Evolutionary conservation across 1,140 invertebrate genomes (phyloP), one percentile per base, ranked within the genome.

Genomic region (Monochamus saltuarius): DNA sequence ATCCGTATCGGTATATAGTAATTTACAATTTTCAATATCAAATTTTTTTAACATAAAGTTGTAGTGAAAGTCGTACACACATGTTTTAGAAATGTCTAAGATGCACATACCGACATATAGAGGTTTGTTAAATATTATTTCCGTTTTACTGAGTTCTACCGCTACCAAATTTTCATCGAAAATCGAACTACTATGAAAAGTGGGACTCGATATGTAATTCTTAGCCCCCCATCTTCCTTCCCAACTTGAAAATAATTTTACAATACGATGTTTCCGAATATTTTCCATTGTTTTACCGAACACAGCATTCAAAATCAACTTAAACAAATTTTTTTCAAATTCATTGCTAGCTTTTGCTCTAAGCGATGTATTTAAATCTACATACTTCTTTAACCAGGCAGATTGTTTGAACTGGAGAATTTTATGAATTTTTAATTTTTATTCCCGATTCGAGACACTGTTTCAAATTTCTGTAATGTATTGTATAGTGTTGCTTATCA

Each of bases 261-360:
- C n/a, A n/a, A n/a, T n/a, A n/a, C n/a, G n/a, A n/a, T n/a, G n/a
- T n/a, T n/a, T n/a, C n/a, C n/a, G n/a, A n/a, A n/a, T n/a, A n/a
- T n/a, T n/a, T n/a, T n/a, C n/a, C n/a, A n/a, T n/a, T n/a, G n/a
- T n/a, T n/a, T n/a, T n/a, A n/a, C n/a, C n/a, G n/a, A n/a, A n/a
- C n/a, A n/a, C n/a, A n/a, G n/a, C 59, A 49, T 22, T n/a, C 22
- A 13, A 29, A 68, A 10, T 67, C 63, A 19, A 78, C 42, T 69
- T 74, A 69, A 0, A 80, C 57, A 64, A 75, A 61, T 35, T 66
- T 61, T 80, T 73, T 67, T 79, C 77, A 60, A 81, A 82, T 11
- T 71, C 71, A 53, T 72, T 76, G 35, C 51, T 74, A 4, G 74
- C 71, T 0, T 10, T n/a, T 39, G 62, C 38, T 62, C 76, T 55